A percentile compares a stretch with the other conserved stretches of the same genome.
These are phyloP conservation scores for Channa striata DNA, from an alignment of 2,797 vertebrate genomes.

Conservation along the genomic window DNA sequence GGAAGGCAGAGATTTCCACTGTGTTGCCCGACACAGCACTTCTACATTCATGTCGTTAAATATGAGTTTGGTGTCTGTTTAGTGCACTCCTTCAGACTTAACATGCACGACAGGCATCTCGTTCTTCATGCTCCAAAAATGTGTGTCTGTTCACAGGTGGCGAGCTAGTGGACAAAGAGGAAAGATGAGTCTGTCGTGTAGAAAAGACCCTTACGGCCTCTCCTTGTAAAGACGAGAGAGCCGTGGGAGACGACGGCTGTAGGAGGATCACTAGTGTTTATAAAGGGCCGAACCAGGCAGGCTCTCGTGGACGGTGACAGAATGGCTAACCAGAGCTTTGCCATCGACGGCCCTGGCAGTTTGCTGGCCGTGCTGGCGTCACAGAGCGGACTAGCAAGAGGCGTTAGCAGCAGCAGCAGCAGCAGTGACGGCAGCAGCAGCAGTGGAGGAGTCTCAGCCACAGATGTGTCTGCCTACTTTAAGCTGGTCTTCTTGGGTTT, in stretches of 20 bases:
- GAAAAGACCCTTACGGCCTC: conserved; percentile 74
- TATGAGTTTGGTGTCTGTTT: conserved; percentile 35
- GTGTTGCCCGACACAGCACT: conserved; percentile 69
- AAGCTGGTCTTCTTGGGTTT: conserved; percentile 91
- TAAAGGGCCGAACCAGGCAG: conserved; percentile 59
- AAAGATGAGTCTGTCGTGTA: conserved; percentile 80
- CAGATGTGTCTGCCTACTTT: conserved; percentile 87
- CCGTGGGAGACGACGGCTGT: conserved; percentile 57
- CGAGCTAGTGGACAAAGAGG: conserved; percentile 74
- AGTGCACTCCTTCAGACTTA: conserved; percentile 10
- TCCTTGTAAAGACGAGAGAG: conserved; percentile 76
- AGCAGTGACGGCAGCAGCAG: conserved; percentile 61
- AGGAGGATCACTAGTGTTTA: conserved; percentile 70
- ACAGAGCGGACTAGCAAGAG: conserved; percentile 71
- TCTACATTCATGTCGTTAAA: conserved; percentile 38
- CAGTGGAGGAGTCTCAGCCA: conserved; percentile 76
- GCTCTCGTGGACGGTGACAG: conserved; percentile 65
- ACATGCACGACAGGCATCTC: conserved; percentile 51
- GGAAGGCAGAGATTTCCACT: conserved; percentile 74
- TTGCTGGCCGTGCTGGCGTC: conserved; percentile 77
- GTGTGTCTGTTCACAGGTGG: conserved; percentile 77
- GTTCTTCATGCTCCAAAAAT: conserved; percentile 50
- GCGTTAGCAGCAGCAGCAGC: conserved; percentile 63
- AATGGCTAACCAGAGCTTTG: conserved; percentile 84
- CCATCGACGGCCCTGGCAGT: conserved; percentile 81